Percentiles rank a stretch among this genome's conserved stretches.
These are phyloP conservation scores for Phytoseiulus persimilis DNA, from an alignment of 2,888 invertebrate species.

Conservation along the genomic window DNA sequence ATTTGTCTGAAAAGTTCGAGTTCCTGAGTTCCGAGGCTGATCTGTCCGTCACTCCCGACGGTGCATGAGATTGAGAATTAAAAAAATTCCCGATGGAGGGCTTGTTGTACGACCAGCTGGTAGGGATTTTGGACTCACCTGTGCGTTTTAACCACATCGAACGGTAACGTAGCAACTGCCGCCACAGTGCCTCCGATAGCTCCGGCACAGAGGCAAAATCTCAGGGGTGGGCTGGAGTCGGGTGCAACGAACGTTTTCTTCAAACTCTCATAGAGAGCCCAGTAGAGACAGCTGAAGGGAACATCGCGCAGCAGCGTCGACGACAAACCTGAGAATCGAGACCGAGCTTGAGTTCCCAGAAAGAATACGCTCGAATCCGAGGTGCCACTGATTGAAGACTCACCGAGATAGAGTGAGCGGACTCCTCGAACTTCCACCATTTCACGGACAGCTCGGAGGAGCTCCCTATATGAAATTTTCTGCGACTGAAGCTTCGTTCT, in stretches of 20 bases:
- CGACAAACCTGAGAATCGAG: constrained; percentile 62
- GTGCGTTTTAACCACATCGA: constrained; percentile 97
- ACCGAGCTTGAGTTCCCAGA: neutral
- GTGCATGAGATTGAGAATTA: too few relatives aligned
- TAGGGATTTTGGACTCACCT: constrained; percentile 48
- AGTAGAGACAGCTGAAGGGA: constrained; percentile 82
- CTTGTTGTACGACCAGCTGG: too few relatives aligned
- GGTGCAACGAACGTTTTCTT: constrained; percentile 44
- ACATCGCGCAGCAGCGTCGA: constrained; percentile 87
- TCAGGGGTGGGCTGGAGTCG: constrained; percentile 48
- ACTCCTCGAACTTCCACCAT: constrained; percentile 15
- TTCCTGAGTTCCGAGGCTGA: too few relatives aligned
- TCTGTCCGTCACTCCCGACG: too few relatives aligned
- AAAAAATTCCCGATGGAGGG: too few relatives aligned
- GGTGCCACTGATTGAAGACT: neutral
- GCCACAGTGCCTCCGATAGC: constrained; percentile 78
- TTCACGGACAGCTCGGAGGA: constrained; percentile 16
- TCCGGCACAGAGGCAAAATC: constrained; percentile 48
- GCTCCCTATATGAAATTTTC: constrained; percentile 62
- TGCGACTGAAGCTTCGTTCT: constrained; percentile 98
- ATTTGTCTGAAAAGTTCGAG: constrained; percentile 59
- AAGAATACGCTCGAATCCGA: neutral
- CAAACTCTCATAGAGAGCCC: constrained; percentile 61
- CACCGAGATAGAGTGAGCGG: constrained; percentile 19
- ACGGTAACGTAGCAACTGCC: constrained; percentile 81